Base-by-base conservation (phyloP, 2,797 vertebrate species). In the Pangasius larnaudii region DNA sequence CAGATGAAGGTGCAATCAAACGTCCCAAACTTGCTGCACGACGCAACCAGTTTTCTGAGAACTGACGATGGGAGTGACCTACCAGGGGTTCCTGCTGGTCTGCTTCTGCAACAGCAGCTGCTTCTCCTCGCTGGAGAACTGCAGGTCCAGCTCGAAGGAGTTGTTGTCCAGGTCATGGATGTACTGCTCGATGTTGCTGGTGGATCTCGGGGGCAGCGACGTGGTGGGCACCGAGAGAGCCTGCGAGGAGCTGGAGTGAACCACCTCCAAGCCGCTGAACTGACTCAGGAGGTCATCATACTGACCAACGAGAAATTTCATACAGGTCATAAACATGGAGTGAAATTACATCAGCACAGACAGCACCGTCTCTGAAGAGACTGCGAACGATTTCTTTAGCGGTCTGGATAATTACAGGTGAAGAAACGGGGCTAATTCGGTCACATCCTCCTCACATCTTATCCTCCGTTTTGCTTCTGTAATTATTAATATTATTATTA, bases 221-320 rank as follows among this genome's bases (percentile, higher is more conserved):
- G 19, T 59, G 30, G 19, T 53, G 2, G 65, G n/a, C 88, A 98
- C 93, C 61, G 97, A 97, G 92, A 97, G 97, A 65, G 96, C 96
- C 36, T 85, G 86, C 16, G 85, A 84, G 30, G 98, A 98, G 87
- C 96, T 96, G 14, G 98, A 98, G 22, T 96, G 96, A 81, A 97
- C 97, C 93, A 99, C 97, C 94, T 99, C 98, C 97, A 99, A 97
- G 93, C 97, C 98, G 94, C 97, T 98, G 92, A 99, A 99, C 92
- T 99, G 98, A 94, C 98, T 99, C 94, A 99, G 96, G 90, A 99
- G 98, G 93, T 99, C 98, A 93, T 99, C 99, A 1, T 99, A 99
- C 99, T 99, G 90, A 56, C 1, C 39, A 69, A 71, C 19, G 49
- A 77, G 18, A 61, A 19, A 19, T 75, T 49, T 27, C 75, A 63